Percentiles rank a stretch among this genome's conserved stretches.
Evolutionary conservation across 2,113 vertebrate genomes (phyloP).

Genomic region (Myotis yumanensis): DNA sequence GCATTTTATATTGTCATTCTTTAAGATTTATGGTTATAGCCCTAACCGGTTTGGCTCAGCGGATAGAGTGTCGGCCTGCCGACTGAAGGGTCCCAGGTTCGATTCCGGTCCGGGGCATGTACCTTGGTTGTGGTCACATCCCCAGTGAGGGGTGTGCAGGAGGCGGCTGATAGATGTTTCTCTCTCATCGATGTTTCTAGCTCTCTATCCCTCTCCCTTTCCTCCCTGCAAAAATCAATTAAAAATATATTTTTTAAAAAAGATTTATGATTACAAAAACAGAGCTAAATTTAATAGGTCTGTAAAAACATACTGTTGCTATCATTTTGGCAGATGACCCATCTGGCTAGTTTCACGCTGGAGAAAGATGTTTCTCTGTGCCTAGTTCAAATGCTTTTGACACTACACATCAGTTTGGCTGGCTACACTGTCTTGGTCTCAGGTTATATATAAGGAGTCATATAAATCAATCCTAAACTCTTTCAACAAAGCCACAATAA

Average conservation of each 20-base stretch:
- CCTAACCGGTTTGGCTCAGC: too few species aligned
- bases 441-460: slow-evolving; percentile 45
- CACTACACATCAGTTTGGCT: slow-evolving; percentile 19
- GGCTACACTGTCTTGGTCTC: slow-evolving; percentile 13
- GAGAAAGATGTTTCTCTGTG: slow-evolving; percentile 34
- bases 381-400: slow-evolving; percentile 10
- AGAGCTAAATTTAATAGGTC: slow-evolving; percentile 4
- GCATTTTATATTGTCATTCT: not conserved
- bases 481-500: slow-evolving; percentile 44
- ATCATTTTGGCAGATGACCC: not conserved
- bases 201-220: too few species aligned
- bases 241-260: not conserved
- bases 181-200: too few species aligned
- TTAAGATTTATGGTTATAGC: not conserved
- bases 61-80: too few species aligned
- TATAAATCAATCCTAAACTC: slow-evolving; percentile 53
- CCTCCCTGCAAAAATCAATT: too few species aligned
- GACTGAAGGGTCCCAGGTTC: too few species aligned
- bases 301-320: not conserved
- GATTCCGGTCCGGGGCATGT: too few species aligned
- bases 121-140: too few species aligned
- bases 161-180: too few species aligned
- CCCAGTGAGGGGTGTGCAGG: too few species aligned
- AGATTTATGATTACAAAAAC: not conserved
- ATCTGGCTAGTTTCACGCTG: not conserved